Conservation (phyloP, 2,888 invertebrate species). For the Lithophane leautieri region DNA sequence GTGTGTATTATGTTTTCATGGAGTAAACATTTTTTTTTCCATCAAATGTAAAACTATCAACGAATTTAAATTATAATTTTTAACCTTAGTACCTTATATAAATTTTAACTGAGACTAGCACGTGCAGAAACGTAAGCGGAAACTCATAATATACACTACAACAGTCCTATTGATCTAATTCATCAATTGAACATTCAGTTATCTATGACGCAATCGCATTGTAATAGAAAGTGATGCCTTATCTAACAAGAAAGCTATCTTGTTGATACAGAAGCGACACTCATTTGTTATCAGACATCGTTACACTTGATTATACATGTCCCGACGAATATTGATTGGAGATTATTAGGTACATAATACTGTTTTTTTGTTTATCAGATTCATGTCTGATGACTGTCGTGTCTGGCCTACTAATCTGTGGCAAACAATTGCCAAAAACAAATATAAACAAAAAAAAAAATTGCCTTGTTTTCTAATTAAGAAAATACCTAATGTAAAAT, state of each 20-base stretch:
- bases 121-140: background rate
- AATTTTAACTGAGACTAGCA: background rate
- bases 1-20: background rate
- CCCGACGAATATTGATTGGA: slow-evolving; percentile 43
- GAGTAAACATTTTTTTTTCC: background rate
- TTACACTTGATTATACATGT: slow-evolving; percentile 60
- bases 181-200: slow-evolving; percentile 16
- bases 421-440: slow-evolving; percentile 6
- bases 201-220: slow-evolving; percentile 48
- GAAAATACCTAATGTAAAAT: slow-evolving; percentile 26
- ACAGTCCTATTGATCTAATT: slow-evolving; percentile 9
- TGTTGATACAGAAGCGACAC: slow-evolving; percentile 51
- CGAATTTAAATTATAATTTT: background rate
- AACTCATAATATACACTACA: background rate
- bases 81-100: background rate
- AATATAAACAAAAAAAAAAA: background rate
- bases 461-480: slow-evolving; percentile 18
- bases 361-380: slow-evolving; percentile 33
- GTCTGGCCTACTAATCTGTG: slow-evolving; percentile 34
- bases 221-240: slow-evolving; percentile 61
- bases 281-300: slow-evolving; percentile 67
- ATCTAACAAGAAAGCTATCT: slow-evolving; percentile 58
- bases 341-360: slow-evolving; percentile 16
- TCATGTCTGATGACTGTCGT: slow-evolving; percentile 16
- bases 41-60: background rate